Conservation (phyloP, 2,888 invertebrate species). For the Notodonta ziczac region DNA sequence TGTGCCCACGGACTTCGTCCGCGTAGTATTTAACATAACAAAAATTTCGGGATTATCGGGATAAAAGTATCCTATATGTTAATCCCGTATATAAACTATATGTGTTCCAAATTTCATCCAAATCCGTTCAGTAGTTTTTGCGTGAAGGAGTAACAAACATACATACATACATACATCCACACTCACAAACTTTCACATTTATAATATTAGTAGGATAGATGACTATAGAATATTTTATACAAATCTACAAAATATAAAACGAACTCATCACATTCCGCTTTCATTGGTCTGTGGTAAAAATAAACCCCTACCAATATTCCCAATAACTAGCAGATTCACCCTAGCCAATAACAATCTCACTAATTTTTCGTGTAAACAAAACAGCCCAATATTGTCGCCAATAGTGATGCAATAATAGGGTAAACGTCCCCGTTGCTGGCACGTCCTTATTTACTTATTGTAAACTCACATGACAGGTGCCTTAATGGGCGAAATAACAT, state of each 20-base stretch:
- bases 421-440: conserved; percentile 62
- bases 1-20: too few relatives aligned
- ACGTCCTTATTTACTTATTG: conserved; percentile 83
- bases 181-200: too few relatives aligned
- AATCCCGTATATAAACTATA: too few relatives aligned
- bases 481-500: conserved; percentile 82
- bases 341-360: conserved; percentile 45
- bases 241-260: not conserved
- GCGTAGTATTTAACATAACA: too few relatives aligned
- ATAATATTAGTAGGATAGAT: too few relatives aligned
- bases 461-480: conserved; percentile 84
- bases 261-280: conserved; percentile 3
- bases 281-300: not conserved
- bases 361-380: conserved; percentile 76
- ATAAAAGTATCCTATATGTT: too few relatives aligned
- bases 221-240: too few relatives aligned
- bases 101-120: too few relatives aligned
- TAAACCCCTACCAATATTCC: conserved; percentile 22
- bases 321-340: conserved; percentile 28
- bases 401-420: conserved; percentile 78
- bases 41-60: too few relatives aligned
- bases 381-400: conserved; percentile 64
- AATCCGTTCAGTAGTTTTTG: too few relatives aligned
- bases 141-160: too few relatives aligned
- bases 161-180: too few relatives aligned